Evolutionary conservation across 1,140 invertebrate genomes (phyloP).

Genomic region (Macrotrachela quadricornifera): DNA sequence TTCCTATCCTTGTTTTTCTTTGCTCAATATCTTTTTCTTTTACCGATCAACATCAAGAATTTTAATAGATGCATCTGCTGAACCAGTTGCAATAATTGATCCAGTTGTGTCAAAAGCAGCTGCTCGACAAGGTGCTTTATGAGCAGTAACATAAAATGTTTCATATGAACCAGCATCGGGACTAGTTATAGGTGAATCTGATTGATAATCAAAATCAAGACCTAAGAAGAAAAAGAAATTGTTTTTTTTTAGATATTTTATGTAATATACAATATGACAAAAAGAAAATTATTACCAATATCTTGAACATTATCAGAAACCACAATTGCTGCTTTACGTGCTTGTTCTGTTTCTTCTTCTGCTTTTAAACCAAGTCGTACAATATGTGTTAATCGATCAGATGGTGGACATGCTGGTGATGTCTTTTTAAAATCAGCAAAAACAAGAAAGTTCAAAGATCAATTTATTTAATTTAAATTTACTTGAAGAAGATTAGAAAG

Average conservation of each 20-base stretch:
- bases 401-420: conserved; percentile 75
- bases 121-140: conserved; percentile 80
- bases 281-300: no score
- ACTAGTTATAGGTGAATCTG: conserved; percentile 63
- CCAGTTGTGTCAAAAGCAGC: conserved; percentile 80
- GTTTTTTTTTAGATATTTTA: no score
- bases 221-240: conserved; percentile 33
- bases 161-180: conserved; percentile 85
- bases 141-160: conserved; percentile 92
- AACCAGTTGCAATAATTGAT: conserved; percentile 76
- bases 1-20: not conserved
- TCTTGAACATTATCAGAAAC: no score
- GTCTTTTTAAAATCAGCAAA: conserved; percentile 35
- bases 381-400: conserved; percentile 64
- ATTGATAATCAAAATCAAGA: conserved; percentile 72
- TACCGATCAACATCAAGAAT: conserved; percentile 77
- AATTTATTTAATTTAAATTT: not conserved
- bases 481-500: conserved; percentile 37
- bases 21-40: not conserved
- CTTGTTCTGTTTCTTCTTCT: conserved; percentile 30
- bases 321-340: no score
- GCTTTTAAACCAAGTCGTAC: conserved; percentile 62
- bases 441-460: not conserved
- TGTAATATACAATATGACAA: no score
- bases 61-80: conserved; percentile 92